phyloP scores from a whole-genome alignment of 2,797 vertebrate genomes.

The Squalus acanthias region DNA sequence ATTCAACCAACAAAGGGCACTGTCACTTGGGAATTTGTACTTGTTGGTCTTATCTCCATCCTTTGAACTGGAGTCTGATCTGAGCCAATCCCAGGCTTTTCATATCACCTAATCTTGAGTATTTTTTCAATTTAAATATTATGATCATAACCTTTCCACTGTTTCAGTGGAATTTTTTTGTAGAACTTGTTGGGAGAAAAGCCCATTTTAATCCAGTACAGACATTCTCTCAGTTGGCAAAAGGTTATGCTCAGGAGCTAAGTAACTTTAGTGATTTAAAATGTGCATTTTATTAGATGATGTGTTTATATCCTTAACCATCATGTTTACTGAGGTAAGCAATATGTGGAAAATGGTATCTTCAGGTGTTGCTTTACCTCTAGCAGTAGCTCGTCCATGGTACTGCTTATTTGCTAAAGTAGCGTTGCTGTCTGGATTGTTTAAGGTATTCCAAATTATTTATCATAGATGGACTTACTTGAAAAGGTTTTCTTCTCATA shows the following conservation, averaged over 20 bases:
- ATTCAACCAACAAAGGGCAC: background rate
- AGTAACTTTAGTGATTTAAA: background rate
- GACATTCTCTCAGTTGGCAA: background rate
- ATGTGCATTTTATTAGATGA: conserved; percentile 15
- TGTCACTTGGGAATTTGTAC: background rate
- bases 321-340: background rate
- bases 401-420: background rate
- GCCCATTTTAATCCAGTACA: background rate
- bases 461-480: background rate
- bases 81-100: background rate
- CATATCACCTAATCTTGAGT: background rate
- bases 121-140: background rate
- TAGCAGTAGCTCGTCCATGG: background rate
- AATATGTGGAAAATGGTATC: background rate
- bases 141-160: background rate
- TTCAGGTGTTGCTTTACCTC: background rate
- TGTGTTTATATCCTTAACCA: background rate
- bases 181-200: background rate
- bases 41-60: conserved; percentile 17
- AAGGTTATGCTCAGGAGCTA: background rate
- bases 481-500: background rate
- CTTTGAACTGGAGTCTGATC: background rate
- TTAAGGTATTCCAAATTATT: background rate
- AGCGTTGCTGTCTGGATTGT: background rate
- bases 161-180: background rate